Evolutionary conservation across 2,888 invertebrate genomes (phyloP).

Genomic region (Drosophila anomelani): DNA sequence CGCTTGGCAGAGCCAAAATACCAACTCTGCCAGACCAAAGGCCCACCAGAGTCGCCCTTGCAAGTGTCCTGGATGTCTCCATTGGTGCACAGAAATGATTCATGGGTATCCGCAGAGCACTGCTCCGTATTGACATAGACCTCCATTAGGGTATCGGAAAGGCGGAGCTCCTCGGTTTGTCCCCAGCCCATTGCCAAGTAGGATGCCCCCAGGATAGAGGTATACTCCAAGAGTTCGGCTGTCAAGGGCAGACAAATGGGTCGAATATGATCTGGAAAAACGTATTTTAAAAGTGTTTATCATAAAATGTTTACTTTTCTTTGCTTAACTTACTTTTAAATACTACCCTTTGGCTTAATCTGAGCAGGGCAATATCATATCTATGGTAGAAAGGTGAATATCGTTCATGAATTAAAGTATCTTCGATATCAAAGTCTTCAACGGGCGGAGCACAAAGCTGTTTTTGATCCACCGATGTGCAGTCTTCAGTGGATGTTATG

Average conservation of each 20-base stretch:
- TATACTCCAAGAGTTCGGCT: not conserved
- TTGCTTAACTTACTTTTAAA: not conserved
- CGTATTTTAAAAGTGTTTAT: too few relatives aligned
- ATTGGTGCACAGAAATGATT: conserved; percentile 9
- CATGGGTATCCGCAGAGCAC: not conserved
- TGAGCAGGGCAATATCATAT: conserved; percentile 6
- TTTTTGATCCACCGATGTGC: not conserved
- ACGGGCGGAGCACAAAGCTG: conserved; percentile 6
- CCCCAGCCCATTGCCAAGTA: conserved; percentile 21
- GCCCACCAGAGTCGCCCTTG: conserved; percentile 18
- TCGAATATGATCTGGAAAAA: conserved; percentile 6
- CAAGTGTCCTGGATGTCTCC: conserved; percentile 3
- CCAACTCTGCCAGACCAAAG: not conserved
- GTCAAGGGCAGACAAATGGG: conserved; percentile 18
- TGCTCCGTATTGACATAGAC: conserved; percentile 1
- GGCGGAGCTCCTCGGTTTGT: not conserved
- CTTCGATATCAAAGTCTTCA: conserved; percentile 8
- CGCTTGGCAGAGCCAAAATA: not conserved
- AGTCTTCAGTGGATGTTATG: not conserved
- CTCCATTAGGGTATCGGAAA: conserved; percentile 14
- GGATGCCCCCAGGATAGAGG: not conserved
- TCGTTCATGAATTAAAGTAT: not conserved
- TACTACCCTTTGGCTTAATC: not conserved
- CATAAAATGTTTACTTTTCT: not conserved
- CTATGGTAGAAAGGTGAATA: not conserved